These are phyloP conservation scores for Todiramphus chloris DNA, from an alignment of 2,113 vertebrate species.

Conservation along the genomic window DNA sequence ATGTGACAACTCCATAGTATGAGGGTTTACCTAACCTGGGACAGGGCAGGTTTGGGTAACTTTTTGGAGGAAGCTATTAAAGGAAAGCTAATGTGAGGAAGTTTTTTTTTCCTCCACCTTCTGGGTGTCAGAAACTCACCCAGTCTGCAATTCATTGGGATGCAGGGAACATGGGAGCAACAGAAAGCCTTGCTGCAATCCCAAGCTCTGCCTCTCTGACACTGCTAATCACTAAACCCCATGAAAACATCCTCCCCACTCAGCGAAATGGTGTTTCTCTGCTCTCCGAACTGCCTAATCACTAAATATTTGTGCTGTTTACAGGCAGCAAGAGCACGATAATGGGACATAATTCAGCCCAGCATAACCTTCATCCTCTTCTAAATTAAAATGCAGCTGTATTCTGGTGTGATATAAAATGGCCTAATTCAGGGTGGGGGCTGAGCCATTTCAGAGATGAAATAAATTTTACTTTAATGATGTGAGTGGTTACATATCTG, in stretches of 20 bases:
- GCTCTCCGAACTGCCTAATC: background rate
- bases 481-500: background rate
- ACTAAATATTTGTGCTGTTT: conserved; percentile 7
- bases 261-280: background rate
- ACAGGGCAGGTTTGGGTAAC: accelerated
- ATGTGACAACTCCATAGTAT: accelerated
- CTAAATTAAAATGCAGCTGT: background rate
- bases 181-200: background rate
- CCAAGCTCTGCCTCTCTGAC: background rate
- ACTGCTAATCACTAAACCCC: background rate
- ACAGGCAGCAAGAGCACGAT: background rate
- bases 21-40: background rate
- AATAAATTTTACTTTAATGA: conserved; percentile 45
- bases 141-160: accelerated
- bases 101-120: background rate
- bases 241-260: background rate
- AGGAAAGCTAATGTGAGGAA: background rate
- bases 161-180: background rate
- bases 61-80: background rate
- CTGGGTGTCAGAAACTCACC: background rate
- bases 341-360: background rate
- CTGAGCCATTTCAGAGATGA: background rate
- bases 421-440: background rate
- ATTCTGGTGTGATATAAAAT: background rate
- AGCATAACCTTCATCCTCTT: background rate